phyloP scores from a whole-genome alignment of 1,140 invertebrate species.

The Ruditapes philippinarum region DNA sequence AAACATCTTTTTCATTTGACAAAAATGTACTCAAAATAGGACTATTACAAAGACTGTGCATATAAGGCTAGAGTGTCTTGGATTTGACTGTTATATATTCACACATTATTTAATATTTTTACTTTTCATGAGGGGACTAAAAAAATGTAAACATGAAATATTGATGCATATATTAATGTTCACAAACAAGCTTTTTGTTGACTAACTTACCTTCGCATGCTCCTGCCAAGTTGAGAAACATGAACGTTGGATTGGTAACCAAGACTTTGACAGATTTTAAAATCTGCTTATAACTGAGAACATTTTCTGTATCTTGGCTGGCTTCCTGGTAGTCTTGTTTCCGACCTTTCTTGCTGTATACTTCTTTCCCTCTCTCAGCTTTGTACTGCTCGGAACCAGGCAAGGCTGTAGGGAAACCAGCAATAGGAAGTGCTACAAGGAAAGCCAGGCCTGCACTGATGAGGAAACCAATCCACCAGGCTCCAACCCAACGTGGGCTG shows the following conservation, averaged over 20 bases:
- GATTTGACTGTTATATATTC: too few species aligned
- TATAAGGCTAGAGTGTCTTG: too few species aligned
- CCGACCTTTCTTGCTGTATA: constrained; percentile 88
- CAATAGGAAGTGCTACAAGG: constrained; percentile 86
- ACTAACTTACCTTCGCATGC: constrained; percentile 90
- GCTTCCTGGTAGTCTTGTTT: constrained; percentile 85
- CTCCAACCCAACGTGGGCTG: constrained; percentile 87
- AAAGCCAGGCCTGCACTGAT: constrained; percentile 90
- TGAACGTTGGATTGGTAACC: constrained; percentile 92
- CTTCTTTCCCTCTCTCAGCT: constrained; percentile 75
- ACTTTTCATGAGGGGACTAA: too few species aligned
- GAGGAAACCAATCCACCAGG: constrained; percentile 90
- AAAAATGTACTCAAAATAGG: too few species aligned
- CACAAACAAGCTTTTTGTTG: too few species aligned
- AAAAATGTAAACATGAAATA: too few species aligned
- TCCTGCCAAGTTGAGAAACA: constrained; percentile 93
- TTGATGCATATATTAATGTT: too few species aligned
- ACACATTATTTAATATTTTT: background rate
- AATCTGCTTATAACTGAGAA: constrained; percentile 87
- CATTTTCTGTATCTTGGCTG: constrained; percentile 12
- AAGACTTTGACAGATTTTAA: constrained; percentile 90
- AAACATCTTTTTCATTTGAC: too few species aligned
- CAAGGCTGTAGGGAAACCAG: constrained; percentile 77
- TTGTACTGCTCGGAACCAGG: constrained; percentile 76
- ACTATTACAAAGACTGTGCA: too few species aligned